Base-by-base conservation (phyloP, 2,888 invertebrate species). In the Andrena dorsata region DNA sequence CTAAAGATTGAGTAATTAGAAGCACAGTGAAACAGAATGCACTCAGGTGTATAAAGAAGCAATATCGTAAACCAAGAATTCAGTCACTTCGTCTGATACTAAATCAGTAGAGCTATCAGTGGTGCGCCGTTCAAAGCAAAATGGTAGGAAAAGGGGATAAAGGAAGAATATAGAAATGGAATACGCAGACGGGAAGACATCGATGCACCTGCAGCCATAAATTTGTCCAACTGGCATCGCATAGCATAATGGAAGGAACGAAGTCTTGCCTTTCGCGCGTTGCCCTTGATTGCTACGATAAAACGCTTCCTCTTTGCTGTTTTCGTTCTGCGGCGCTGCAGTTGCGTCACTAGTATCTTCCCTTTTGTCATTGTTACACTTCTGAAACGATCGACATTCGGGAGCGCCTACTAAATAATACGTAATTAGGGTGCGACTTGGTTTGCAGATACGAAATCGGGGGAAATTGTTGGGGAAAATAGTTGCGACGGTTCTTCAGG, bases 131-230 rank as follows among this genome's bases (percentile, higher is more conserved):
- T 69, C 41, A 20, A 49, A 51, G 64, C 16, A 60, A 53, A 16
- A 56, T 26, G 6, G 28, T 47, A 32, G 30, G 16, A 10, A 5
- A 35, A 16, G 6, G 35, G 49, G 20, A 30, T 26, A 61, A 23
- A 16, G 41, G 41, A 16, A 16, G 41, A 41, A 41, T 41, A 41
- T 16, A 60, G 51, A 30, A 20, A 35, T 66, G 30, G 32, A 53
- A 58, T 16, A 47, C 20, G 47, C 35, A 66, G 58, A 73, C 35
- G 72, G 69, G 68, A 74, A 68, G 75, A 72, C 68, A 66, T 68
- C 53, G 82, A 69, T 80, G 84, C 90, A 90, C 87, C 89, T 89
- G 90, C 81, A 85, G 76, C 75, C 88, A 80, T 90, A 90, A 90
- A 90, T 84, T 86, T 77, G 85, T 86, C 86, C 76, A 84, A 86